Evolutionary conservation across 1,140 invertebrate genomes (phyloP).

Genomic region (Atta cephalotes): DNA sequence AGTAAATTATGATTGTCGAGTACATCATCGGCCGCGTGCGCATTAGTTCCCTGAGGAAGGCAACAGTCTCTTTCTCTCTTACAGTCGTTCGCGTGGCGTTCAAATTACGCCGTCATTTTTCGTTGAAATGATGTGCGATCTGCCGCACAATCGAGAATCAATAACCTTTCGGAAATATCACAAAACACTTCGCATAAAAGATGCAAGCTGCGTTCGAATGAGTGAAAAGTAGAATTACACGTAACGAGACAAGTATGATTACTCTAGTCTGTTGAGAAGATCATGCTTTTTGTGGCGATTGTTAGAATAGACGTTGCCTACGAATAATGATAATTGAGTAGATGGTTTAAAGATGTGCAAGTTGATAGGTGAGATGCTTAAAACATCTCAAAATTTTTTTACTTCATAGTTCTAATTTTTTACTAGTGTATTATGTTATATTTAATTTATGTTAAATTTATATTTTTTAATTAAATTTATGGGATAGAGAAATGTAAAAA

Average conservation of each 20-base stretch:
- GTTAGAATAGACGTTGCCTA: too few relatives aligned
- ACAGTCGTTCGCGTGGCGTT: slow-evolving; percentile 47
- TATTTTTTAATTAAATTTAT: too few relatives aligned
- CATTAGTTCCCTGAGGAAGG: slow-evolving; percentile 55
- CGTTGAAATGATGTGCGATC: slow-evolving; percentile 20
- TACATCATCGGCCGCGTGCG: slow-evolving; percentile 64
- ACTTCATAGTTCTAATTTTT: too few relatives aligned
- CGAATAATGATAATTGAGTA: too few relatives aligned
- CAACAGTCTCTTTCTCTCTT: slow-evolving; percentile 24
- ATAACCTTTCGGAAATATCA: slow-evolving; percentile 23
- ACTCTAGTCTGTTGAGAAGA: neutral
- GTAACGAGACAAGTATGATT: neutral
- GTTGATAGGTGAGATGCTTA: too few relatives aligned
- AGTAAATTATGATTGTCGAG: slow-evolving; percentile 73
- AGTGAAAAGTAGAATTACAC: neutral
- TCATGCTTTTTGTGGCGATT: neutral
- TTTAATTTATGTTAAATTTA: too few relatives aligned
- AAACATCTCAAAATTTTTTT: too few relatives aligned
- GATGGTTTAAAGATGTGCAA: too few relatives aligned
- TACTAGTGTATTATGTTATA: too few relatives aligned
- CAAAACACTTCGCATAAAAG: neutral
- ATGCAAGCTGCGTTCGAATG: neutral
- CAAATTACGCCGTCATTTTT: slow-evolving; percentile 46
- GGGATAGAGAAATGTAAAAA: too few relatives aligned
- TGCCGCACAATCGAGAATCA: slow-evolving; percentile 35